Evolutionary conservation across 2,888 invertebrate species (phyloP), one percentile per base, ranked within the genome.

Genomic region (Lochmaea capreae): DNA sequence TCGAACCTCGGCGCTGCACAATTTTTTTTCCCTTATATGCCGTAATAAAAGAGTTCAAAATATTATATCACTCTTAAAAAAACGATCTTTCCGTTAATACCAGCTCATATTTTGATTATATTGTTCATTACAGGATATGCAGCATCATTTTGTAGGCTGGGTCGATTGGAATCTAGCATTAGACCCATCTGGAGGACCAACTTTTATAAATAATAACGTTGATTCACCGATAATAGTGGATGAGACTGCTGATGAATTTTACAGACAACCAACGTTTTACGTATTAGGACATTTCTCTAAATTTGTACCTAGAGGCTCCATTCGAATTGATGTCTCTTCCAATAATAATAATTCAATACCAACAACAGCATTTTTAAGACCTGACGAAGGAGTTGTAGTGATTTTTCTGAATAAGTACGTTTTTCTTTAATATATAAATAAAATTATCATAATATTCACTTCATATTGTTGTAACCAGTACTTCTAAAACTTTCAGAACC

Each of bases 251-350:
- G 91, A 92, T 75, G 94, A 95, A 85, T 95, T 97, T 85, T 94
- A 94, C 84, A 97, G 96, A 82, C 95, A 97, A 81, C 97, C 97
- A 0, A 93, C 94, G 90, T 97, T 90, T 85, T 97, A 97, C 84
- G 92, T 92, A 0, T 87, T 97, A 84, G 95, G 94, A 0, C 97
- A 97, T 85, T 92, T 93, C 82, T 91, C 85, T 0, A 86, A 86
- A 86, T 94, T 94, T 82, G 88, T 94, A 49, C 90, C 91, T 0
- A 88, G 89, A 78, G 90, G 89, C 16, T 94, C 94, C 0, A 71
- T 84, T 72, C 80, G 87, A 80, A 86, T 90, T 61, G 61, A 73
- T 22, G 79, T 76, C 5, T 78, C 78, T 46, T 77, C 78, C 12
- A 81, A 83, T 54, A 80, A 84, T 3, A 84, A 84, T 39, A 71